Evolutionary conservation across 2,797 vertebrate genomes (phyloP).

Genomic region (Sandelia bainsii): DNA sequence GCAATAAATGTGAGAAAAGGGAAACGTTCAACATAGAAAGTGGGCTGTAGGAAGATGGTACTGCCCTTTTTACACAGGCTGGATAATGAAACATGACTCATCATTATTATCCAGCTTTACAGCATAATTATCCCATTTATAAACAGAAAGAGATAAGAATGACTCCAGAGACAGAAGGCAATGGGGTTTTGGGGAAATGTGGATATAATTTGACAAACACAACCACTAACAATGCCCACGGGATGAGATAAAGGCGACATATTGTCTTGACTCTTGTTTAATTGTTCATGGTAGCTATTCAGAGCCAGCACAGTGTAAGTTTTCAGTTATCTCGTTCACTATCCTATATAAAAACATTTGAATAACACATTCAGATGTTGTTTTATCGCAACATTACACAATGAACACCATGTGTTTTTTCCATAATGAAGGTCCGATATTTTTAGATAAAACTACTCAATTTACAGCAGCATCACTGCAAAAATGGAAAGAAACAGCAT

Average conservation of each 20-base stretch:
- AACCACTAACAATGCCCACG: constrained; percentile 21
- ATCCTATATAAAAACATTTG: neutral
- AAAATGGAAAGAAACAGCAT: neutral
- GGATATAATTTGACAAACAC: constrained; percentile 35
- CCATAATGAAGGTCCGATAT: neutral
- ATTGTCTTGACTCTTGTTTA: constrained; percentile 15
- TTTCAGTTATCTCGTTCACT: neutral
- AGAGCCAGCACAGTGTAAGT: neutral
- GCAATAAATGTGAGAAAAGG: neutral
- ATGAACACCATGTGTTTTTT: neutral
- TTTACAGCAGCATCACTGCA: neutral
- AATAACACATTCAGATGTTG: constrained; percentile 1
- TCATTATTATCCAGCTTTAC: constrained; percentile 36
- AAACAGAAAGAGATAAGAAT: constrained; percentile 32
- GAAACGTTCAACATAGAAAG: neutral
- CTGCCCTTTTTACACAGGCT: neutral
- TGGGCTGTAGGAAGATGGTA: neutral
- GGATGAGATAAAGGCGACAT: constrained; percentile 9
- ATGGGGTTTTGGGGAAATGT: constrained; percentile 31
- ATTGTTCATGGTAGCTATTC: constrained; percentile 12
- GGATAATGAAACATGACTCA: constrained; percentile 27
- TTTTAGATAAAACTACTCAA: neutral
- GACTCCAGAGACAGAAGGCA: constrained; percentile 28
- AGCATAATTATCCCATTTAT: constrained; percentile 23
- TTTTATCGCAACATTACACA: neutral